Conservation (phyloP, 2,113 vertebrate species). For the Oxyruncus cristatus region DNA sequence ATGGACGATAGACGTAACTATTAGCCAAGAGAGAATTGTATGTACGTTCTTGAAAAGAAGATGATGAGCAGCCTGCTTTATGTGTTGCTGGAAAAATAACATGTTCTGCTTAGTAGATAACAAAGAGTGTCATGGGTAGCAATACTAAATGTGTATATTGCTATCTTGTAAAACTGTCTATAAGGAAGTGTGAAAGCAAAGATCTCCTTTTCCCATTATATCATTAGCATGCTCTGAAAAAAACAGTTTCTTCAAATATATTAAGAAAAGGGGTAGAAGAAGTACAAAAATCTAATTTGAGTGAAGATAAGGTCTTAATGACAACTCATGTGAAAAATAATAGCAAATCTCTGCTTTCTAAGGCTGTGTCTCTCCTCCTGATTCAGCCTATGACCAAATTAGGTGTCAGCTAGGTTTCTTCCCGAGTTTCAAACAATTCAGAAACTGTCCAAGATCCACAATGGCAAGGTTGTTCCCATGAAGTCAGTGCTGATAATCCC, state of each 20-base stretch:
- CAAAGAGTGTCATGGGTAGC: neutral
- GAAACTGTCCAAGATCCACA: neutral
- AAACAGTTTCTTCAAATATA: slow-evolving; percentile 61
- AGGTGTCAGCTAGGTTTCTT: neutral
- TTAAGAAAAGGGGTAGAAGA: slow-evolving; percentile 75
- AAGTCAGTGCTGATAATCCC: neutral
- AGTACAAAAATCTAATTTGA: slow-evolving; percentile 91
- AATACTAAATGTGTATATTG: neutral
- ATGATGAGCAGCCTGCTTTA: slow-evolving; percentile 68
- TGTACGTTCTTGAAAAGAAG: slow-evolving; percentile 47
- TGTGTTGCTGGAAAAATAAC: slow-evolving; percentile 17
- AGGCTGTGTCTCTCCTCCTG: neutral
- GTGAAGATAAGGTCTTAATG: slow-evolving; percentile 82
- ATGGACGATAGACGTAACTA: slow-evolving; percentile 78
- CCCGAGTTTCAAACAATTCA: rapidly evolving
- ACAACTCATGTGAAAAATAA: neutral
- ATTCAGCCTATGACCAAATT: neutral
- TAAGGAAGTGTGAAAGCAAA: slow-evolving; percentile 26
- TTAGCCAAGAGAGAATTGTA: slow-evolving; percentile 74
- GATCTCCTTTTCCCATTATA: neutral
- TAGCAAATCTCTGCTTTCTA: neutral
- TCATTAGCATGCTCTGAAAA: slow-evolving; percentile 69
- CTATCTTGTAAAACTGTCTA: neutral
- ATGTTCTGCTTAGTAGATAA: slow-evolving; percentile 65
- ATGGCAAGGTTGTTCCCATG: neutral